A percentile compares a stretch with the other conserved stretches of the same genome.
Conservation (phyloP, 2,888 invertebrate species). For the Oeneis ivallda region DNA sequence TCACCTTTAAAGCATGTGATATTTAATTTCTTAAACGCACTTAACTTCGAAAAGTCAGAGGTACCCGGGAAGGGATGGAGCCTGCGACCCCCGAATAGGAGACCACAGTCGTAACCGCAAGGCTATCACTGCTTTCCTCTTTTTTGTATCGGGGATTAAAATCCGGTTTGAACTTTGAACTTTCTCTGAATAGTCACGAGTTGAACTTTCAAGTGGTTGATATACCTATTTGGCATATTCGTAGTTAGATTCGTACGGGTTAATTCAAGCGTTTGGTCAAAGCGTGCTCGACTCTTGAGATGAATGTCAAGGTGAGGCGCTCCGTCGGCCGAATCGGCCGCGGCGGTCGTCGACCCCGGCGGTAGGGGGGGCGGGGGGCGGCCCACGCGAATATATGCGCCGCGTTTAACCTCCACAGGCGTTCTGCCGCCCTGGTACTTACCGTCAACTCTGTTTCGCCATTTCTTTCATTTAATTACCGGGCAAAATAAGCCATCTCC, state of each 20-base stretch:
- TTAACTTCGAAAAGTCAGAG: too few species aligned
- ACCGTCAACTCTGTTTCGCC: conserved; percentile 42
- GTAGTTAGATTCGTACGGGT: conserved; percentile 56
- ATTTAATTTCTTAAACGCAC: too few species aligned
- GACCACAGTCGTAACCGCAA: too few species aligned
- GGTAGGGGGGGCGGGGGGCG: conserved; percentile 58
- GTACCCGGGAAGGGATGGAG: too few species aligned
- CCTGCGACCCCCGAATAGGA: too few species aligned
- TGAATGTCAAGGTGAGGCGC: conserved; percentile 82
- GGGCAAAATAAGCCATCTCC: not conserved
- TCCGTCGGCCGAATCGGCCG: conserved; percentile 78
- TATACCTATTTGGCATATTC: conserved; percentile 29
- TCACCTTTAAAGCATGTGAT: too few species aligned
- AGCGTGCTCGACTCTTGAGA: conserved; percentile 66
- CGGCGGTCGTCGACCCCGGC: conserved; percentile 73
- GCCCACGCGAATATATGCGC: conserved; percentile 78
- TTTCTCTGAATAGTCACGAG: not conserved
- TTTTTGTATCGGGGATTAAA: too few species aligned
- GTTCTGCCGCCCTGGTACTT: conserved; percentile 71
- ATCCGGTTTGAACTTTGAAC: not conserved
- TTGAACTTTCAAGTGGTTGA: conserved; percentile 23
- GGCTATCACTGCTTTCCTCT: too few species aligned
- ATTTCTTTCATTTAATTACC: conserved; percentile 29
- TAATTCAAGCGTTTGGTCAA: conserved; percentile 73
- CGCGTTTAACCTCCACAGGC: conserved; percentile 66